phyloP scores from a whole-genome alignment of 2,797 vertebrate genomes.

The Cichlasoma orientale region DNA sequence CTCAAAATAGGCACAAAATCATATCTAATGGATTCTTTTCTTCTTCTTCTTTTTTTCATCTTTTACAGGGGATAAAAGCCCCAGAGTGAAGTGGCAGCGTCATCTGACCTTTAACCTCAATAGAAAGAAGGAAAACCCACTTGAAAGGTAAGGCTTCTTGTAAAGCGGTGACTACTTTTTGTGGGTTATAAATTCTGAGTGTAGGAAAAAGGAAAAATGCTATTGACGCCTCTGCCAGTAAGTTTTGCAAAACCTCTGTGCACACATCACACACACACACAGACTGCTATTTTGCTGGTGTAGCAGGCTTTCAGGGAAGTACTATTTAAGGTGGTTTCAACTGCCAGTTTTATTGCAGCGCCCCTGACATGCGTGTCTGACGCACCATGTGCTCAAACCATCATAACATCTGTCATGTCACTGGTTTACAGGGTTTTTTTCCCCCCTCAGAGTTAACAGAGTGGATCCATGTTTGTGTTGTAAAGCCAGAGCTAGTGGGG shows the following conservation, averaged over 20 bases:
- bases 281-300: neutral
- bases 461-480: constrained; percentile 13
- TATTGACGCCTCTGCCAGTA: constrained; percentile 19
- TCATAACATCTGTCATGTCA: constrained; percentile 5
- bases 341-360: neutral
- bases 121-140: constrained; percentile 57
- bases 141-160: constrained; percentile 71
- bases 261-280: neutral
- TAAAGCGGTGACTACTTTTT: constrained; percentile 38
- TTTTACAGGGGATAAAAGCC: constrained; percentile 50
- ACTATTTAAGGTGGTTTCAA: constrained; percentile 40
- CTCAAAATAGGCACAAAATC: constrained; percentile 21
- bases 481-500: neutral
- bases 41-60: neutral
- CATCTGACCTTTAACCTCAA: constrained; percentile 60
- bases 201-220: neutral
- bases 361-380: constrained; percentile 10
- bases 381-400: constrained; percentile 8
- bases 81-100: constrained; percentile 43
- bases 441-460: neutral
- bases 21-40: constrained; percentile 20
- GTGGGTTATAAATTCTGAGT: constrained; percentile 19
- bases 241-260: neutral
- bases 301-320: neutral
- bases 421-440: neutral